These are phyloP conservation scores for Drosophila flavopinicola DNA, from an alignment of 2,888 invertebrate genomes.

Conservation along the genomic window DNA sequence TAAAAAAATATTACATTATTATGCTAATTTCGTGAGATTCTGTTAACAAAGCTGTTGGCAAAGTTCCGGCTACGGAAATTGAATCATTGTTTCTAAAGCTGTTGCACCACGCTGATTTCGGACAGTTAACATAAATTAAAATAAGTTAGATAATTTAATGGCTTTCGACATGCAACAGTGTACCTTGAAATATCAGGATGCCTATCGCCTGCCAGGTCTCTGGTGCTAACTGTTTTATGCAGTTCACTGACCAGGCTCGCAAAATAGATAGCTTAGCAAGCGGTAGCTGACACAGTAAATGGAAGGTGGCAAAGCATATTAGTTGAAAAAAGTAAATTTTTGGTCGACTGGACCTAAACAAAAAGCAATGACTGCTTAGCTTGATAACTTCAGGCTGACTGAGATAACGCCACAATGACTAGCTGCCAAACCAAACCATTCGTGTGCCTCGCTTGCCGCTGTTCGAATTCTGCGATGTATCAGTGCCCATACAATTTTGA, in stretches of 20 bases:
- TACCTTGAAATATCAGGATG: neutral
- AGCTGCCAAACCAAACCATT: conserved; percentile 27
- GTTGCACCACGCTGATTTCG: conserved; percentile 36
- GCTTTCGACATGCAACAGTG: conserved; percentile 62
- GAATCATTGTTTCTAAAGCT: conserved; percentile 48
- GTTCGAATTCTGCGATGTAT: conserved; percentile 26
- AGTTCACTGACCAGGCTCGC: conserved; percentile 59
- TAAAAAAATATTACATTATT: conserved; percentile 13
- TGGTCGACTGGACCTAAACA: neutral
- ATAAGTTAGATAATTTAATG: conserved; percentile 51
- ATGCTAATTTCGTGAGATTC: conserved; percentile 44
- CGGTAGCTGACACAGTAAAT: conserved; percentile 6
- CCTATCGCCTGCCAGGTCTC: neutral
- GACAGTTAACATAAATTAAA: conserved; percentile 50
- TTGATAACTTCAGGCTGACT: conserved; percentile 4
- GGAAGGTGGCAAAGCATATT: conserved; percentile 24
- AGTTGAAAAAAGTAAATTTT: too few species aligned
- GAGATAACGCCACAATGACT: conserved; percentile 24
- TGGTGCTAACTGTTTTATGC: conserved; percentile 30
- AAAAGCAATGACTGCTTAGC: neutral
- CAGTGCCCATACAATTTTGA: conserved; percentile 61
- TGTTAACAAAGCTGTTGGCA: conserved; percentile 47
- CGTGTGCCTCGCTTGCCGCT: conserved; percentile 18
- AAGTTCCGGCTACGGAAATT: conserved; percentile 63
- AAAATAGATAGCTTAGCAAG: neutral